Evolutionary conservation across 2,888 invertebrate species (phyloP), one percentile per base, ranked within the genome.

Genomic region (Cephus pygmeus): DNA sequence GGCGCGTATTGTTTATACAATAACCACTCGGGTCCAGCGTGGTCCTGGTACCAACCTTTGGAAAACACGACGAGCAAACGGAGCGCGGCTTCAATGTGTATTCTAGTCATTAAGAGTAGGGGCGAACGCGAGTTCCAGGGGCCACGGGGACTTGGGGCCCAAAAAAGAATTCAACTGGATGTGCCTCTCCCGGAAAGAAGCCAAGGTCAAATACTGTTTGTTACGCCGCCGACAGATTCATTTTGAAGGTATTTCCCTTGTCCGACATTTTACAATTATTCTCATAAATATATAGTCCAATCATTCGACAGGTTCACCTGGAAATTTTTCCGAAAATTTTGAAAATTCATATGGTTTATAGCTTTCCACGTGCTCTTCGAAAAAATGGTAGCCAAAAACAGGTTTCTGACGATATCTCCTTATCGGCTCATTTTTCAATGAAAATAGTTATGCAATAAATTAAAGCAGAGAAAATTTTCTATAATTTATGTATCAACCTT

Each of bases 1-100:
- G 75, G 81, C 82, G 83, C 83, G 87, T 86, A 87, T 87, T 88
- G 83, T 86, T 87, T 87, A 87, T 85, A 83, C 85, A 84, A 87
- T 79, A 87, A 82, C 84, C 85, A 84, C 81, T 80, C 79, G 81
- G 84, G 86, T 81, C 79, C 82, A 80, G 78, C 76, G 73, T 73
- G 80, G 78, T 56, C 83, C 80, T 85, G 82, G 83, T 86, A 82
- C 84, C 84, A 83, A 87, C 86, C 88, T 88, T 88, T 88, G 88
- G 86, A 88, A 87, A 87, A 88, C 87, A 86, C 84, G 85, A 33
- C 74, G 74, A 74, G 74, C 74, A 74, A 74, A 74, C 74, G 30
- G 74, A 74, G 30, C 56, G 56, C 71, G 31, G 71, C 71, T 71
- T 56, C 15, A 71, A 33, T 71, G 71, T 71, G 71, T 71, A 71